phyloP scores from a whole-genome alignment of 1,140 invertebrate species.

The Drosophila quadrilineata region DNA sequence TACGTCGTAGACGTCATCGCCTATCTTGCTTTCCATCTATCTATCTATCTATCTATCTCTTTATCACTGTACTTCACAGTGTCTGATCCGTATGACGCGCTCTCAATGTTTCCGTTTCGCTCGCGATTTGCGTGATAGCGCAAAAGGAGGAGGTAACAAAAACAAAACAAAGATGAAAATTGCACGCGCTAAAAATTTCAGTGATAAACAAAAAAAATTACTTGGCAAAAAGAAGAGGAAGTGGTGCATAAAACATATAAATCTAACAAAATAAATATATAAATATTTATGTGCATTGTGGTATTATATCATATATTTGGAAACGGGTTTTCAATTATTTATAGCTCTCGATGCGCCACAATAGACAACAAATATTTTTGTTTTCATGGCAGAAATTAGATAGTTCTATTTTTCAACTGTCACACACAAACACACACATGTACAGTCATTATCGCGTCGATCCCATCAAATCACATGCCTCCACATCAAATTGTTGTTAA shows the following conservation, averaged over 20 bases:
- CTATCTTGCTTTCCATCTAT: conserved; percentile 17
- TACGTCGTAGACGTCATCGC: conserved; percentile 59
- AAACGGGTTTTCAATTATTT: conserved; percentile 17
- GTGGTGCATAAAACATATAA: conserved; percentile 59
- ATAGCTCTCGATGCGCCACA: neutral
- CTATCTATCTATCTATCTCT: neutral
- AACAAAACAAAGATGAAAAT: conserved; percentile 38
- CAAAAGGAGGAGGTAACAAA: too few species aligned
- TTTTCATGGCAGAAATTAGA: conserved; percentile 6
- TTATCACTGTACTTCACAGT: too few species aligned
- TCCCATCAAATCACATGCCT: conserved; percentile 55
- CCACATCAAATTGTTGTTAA: conserved; percentile 42
- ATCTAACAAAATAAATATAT: conserved; percentile 16
- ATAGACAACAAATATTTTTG: conserved; percentile 13
- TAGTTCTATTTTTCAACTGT: neutral
- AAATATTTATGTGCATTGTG: conserved; percentile 7
- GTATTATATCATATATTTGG: neutral
- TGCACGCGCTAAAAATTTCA: conserved; percentile 53
- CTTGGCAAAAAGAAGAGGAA: conserved; percentile 39
- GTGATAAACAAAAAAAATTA: conserved; percentile 56
- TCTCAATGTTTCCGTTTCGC: neutral
- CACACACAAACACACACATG: conserved; percentile 8
- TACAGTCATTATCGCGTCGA: conserved; percentile 20
- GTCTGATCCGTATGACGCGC: too few species aligned
- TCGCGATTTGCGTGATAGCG: conserved; percentile 36